Percentiles rank a stretch among this genome's conserved stretches.
These are phyloP conservation scores for Ramphastos sulfuratus DNA, from an alignment of 2,113 vertebrate species.

Conservation along the genomic window DNA sequence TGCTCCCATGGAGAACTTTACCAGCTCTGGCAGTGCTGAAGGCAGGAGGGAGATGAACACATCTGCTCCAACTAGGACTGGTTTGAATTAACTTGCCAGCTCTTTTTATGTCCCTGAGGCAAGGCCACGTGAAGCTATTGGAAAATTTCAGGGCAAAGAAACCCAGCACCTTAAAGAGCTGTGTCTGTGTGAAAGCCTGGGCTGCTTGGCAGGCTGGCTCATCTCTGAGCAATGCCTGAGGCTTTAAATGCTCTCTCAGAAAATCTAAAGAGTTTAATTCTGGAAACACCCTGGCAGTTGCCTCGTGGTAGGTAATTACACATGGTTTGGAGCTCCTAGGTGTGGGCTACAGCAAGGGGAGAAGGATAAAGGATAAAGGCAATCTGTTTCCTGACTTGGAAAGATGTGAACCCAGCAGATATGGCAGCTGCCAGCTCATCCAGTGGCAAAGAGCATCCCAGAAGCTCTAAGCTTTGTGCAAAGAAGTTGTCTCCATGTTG, in stretches of 20 bases:
- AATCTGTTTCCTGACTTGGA: constrained; percentile 17
- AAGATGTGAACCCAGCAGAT: neutral
- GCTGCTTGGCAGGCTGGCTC: constrained; percentile 59
- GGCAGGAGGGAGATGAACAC: constrained; percentile 24
- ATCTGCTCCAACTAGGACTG: constrained; percentile 11
- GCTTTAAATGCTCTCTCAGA: constrained; percentile 72
- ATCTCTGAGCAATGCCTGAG: constrained; percentile 65
- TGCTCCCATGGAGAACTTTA: constrained; percentile 9
- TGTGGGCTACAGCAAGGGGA: constrained; percentile 48
- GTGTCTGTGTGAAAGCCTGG: constrained; percentile 15
- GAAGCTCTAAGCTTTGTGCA: neutral
- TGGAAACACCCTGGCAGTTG: constrained; percentile 68
- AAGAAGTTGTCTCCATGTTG: neutral
- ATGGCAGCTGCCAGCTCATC: neutral
- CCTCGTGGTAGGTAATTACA: constrained; percentile 72
- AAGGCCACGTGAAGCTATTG: constrained; percentile 2
- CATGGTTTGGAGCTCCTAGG: constrained; percentile 60
- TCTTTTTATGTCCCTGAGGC: constrained; percentile 47
- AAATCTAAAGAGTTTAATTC: constrained; percentile 72
- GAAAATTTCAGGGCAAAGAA: constrained; percentile 61
- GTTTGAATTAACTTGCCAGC: constrained; percentile 50
- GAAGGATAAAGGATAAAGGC: constrained; percentile 9
- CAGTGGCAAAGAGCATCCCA: neutral
- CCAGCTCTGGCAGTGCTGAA: neutral
- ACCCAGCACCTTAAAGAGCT: constrained; percentile 43